These are phyloP conservation scores for Mystacornis crossleyi DNA, from an alignment of 2,113 vertebrate genomes.

Conservation along the genomic window DNA sequence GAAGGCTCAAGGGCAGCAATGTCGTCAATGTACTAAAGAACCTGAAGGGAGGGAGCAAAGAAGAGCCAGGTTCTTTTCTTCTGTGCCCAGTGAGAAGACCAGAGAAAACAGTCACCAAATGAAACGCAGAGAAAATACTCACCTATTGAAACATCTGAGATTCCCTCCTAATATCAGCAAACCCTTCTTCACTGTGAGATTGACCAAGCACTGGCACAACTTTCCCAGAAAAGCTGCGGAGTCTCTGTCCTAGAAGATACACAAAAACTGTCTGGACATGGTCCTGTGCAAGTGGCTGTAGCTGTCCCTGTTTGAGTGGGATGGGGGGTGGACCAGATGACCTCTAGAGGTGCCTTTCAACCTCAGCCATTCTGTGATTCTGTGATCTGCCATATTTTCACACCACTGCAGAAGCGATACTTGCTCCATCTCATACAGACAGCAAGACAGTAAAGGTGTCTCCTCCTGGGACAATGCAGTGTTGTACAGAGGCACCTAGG, in stretches of 20 bases:
- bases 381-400: not conserved
- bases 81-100: not conserved
- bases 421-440: not conserved
- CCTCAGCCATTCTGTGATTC: not conserved
- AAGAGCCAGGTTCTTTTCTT: not conserved
- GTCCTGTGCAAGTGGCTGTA: not conserved
- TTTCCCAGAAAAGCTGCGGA: accelerated
- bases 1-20: not conserved
- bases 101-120: not conserved
- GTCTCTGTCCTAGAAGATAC: accelerated
- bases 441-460: not conserved
- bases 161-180: not conserved
- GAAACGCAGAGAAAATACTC: not conserved
- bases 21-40: not conserved
- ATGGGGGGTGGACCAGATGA: not conserved
- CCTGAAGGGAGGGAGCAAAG: not conserved
- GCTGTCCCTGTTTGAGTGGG: not conserved
- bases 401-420: not conserved
- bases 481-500: not conserved
- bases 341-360: not conserved
- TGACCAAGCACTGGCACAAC: not conserved
- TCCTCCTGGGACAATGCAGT: not conserved
- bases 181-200: not conserved
- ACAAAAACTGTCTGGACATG: not conserved
- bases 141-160: not conserved